phyloP scores from a whole-genome alignment of 64 coral and sea anemone genomes.

The Acropora tenuis region DNA sequence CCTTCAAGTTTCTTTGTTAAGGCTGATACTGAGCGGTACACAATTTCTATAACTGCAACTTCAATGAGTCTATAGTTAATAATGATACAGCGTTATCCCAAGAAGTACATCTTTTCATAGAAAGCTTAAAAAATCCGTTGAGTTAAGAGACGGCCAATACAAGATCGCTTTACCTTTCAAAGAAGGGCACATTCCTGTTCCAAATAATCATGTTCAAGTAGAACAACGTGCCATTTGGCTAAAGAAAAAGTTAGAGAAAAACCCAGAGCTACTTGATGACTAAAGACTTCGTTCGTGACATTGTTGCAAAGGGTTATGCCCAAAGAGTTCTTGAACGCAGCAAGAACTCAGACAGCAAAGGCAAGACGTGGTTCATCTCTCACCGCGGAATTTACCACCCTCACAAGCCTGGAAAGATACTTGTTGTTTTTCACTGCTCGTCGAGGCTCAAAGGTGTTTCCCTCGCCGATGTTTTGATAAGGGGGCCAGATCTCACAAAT shows the following conservation, averaged over 20 bases:
- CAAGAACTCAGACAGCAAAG: conserved; percentile 37
- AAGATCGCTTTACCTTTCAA: no score
- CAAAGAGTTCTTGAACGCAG: background rate
- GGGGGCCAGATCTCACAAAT: conserved; percentile 66
- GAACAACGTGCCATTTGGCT: no score
- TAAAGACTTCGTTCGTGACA: conserved; percentile 35
- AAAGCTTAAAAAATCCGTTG: no score
- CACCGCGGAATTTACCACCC: conserved; percentile 36
- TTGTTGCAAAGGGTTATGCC: conserved; percentile 56
- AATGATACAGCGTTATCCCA: no score
- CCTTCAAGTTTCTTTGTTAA: no score
- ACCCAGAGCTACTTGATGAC: background rate
- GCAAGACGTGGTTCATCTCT: conserved; percentile 56
- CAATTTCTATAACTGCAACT: background rate
- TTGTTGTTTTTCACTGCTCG: conserved; percentile 49
- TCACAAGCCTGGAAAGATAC: conserved; percentile 53
- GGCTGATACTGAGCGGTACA: background rate
- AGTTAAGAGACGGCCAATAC: no score
- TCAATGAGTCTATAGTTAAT: no score
- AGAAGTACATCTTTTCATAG: no score
- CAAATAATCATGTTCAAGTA: no score
- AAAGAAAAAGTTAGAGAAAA: no score
- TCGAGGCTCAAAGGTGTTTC: conserved; percentile 41
- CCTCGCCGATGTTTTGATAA: conserved; percentile 32
- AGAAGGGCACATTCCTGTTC: no score